Evolutionary conservation across 2,113 vertebrate genomes (phyloP), one percentile per base, ranked within the genome.

Genomic region (Chloropsis cyanopogon): DNA sequence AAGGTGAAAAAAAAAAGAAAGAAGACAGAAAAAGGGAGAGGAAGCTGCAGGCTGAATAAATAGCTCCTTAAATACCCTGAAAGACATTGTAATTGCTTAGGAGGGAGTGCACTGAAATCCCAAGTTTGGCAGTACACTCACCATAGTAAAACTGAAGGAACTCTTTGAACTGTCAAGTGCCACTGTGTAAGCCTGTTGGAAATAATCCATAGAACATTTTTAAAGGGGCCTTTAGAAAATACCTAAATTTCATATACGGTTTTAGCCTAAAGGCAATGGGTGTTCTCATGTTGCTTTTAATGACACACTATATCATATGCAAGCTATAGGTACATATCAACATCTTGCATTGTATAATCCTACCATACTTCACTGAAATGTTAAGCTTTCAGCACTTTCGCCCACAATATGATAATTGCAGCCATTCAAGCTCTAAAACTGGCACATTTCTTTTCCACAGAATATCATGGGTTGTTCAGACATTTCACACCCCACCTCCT

Each of bases 341-440:
- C 93, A 93, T 92, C 86, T 95, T 96, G 37, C 54, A 94, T 95
- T 94, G 90, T 93, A 90, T 93, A 95, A 97, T 90, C 82, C 88
- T 69, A 84, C 86, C 91, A 89, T 46, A 75, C 50, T 95, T 95
- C 72, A 71, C 82, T 83, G 64, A 97, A 96, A 96, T 96, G 92
- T 96, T 95, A 95, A 90, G 92, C 94, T 96, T 96, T 97, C 97
- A 97, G 93, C 93, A 95, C 97, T 92, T 63, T 89, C 96, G 65
- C 96, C 96, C 82, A 96, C 93, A 91, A 42, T 91, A 95, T 94
- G 92, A 47, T 97, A 96, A 97, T 96, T 94, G 95, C 71, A 95
- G 50, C 25, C 82, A 94, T 94, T 94, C 84, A 93, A 79, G 72
- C 65, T 88, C 88, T 93, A 94, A 90, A 97, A 92, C 54, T 95